phyloP scores from a whole-genome alignment of 1,140 invertebrate genomes.

The Lethocerus indicus region DNA sequence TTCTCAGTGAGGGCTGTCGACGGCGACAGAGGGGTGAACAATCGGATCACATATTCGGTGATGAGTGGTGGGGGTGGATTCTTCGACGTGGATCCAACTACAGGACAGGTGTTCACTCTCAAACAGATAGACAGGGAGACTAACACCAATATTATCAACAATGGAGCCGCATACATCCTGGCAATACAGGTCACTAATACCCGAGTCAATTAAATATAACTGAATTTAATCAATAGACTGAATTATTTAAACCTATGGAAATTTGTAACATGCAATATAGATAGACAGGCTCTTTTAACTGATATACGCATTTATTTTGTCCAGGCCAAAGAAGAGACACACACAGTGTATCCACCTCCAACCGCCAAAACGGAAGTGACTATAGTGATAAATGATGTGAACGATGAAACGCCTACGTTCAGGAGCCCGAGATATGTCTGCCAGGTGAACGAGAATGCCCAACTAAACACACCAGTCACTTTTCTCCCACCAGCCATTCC shows the following conservation, averaged over 20 bases:
- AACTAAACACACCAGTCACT: slow-evolving; percentile 73
- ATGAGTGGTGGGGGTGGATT: slow-evolving; percentile 42
- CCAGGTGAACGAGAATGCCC: slow-evolving; percentile 83
- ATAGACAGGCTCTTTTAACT: neutral
- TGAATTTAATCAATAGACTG: neutral
- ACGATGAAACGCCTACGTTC: slow-evolving; percentile 84
- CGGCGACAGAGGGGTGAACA: slow-evolving; percentile 81
- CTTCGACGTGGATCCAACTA: slow-evolving; percentile 60
- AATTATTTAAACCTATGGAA: neutral
- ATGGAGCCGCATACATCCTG: slow-evolving; percentile 72
- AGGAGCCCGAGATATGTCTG: slow-evolving; percentile 58
- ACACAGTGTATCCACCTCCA: slow-evolving; percentile 41
- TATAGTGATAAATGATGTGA: slow-evolving; percentile 83
- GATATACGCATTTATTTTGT: slow-evolving; percentile 14
- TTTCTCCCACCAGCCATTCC: slow-evolving; percentile 65
- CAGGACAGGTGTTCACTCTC: slow-evolving; percentile 62
- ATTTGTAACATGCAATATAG: neutral
- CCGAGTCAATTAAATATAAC: neutral
- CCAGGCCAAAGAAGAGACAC: slow-evolving; percentile 48
- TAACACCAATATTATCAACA: slow-evolving; percentile 49
- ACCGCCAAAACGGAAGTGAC: slow-evolving; percentile 76
- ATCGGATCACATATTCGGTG: slow-evolving; percentile 67
- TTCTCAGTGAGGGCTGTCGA: slow-evolving; percentile 69
- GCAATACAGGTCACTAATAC: slow-evolving; percentile 50
- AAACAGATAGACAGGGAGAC: slow-evolving; percentile 65